Base-by-base conservation (phyloP, 2,797 vertebrate genomes). In the Sylvia borin region DNA sequence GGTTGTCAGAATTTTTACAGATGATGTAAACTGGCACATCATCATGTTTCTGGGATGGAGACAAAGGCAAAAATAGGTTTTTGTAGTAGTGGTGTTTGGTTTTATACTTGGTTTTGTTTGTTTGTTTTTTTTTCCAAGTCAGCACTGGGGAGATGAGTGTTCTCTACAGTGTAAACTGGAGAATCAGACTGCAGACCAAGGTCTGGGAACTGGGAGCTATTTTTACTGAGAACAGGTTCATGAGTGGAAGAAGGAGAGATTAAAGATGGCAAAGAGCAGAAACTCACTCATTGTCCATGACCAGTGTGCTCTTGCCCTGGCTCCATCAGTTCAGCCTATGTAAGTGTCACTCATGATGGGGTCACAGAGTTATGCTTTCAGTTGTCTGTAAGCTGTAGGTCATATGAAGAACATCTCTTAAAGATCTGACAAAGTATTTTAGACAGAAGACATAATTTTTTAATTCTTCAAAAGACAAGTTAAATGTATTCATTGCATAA, bases 401-500 rank as follows among this genome's bases (percentile, higher is more conserved):
- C 95, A 79, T 87, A 93, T n/a, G 62, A 95, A 97, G 95, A 96
- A 94, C 87, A 79, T 83, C 89, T 84, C 88, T 73, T 88, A 88
- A 93, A 93, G 76, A 88, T 90, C 74, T 95, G 93, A 96, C 91
- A 97, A 96, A 97, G 94, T 95, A 93, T 96, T 96, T 95, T 75
- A 97, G 95, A 96, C 95, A 96, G 96, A 96, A 95, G 94, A 96
- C 96, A 97, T 97, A 5, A 93, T 96, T 97, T 97, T 97, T 97
- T 97, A 96, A 97, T 97, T 94, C 95, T 97, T 97, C 95, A 95
- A 96, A 97, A 96, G 93, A 92, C 90, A 93, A 94, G 91, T 70
- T 97, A 95, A 97, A 97, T 96, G 88, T 97, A 96, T 96, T 97
- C 97, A 97, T 97, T 97, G 96, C 96, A 96, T 97, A 97, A 97